phyloP scores from a whole-genome alignment of 2,888 invertebrate species.

The Aporophyla lueneburgensis region DNA sequence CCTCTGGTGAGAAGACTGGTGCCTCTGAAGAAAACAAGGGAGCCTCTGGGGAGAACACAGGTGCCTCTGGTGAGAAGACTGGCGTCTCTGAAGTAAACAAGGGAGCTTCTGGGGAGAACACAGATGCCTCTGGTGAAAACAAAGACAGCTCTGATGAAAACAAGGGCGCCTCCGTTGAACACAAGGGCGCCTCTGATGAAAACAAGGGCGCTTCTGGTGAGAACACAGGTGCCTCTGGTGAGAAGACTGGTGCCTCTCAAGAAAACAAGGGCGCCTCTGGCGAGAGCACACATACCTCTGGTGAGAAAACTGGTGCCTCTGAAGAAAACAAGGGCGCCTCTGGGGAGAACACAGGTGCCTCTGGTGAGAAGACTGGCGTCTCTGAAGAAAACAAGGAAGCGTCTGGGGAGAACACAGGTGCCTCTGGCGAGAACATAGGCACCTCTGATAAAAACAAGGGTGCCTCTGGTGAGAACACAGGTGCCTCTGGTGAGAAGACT shows the following conservation, averaged over 20 bases:
- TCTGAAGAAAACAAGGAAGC: accelerated
- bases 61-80: not conserved
- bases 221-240: not conserved
- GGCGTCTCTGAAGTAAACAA: too few species aligned
- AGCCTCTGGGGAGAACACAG: not conserved
- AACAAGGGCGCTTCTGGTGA: too few species aligned
- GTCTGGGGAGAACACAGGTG: not conserved
- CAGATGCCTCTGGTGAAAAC: not conserved
- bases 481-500: not conserved
- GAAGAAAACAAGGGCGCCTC: accelerated
- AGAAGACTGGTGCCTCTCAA: too few species aligned
- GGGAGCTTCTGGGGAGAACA: not conserved
- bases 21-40: not conserved
- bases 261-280: not conserved
- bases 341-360: not conserved
- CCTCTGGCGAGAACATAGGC: not conserved
- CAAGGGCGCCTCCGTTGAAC: too few species aligned
- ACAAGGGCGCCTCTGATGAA: not conserved
- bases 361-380: not conserved
- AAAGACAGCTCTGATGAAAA: not conserved
- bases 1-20: not conserved
- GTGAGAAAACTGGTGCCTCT: not conserved
- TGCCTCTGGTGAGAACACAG: not conserved
- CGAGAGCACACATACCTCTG: too few species aligned
- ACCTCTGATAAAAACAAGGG: too few species aligned